Base-by-base conservation (phyloP, 1,140 invertebrate genomes). In the Portunus trituberculatus region DNA sequence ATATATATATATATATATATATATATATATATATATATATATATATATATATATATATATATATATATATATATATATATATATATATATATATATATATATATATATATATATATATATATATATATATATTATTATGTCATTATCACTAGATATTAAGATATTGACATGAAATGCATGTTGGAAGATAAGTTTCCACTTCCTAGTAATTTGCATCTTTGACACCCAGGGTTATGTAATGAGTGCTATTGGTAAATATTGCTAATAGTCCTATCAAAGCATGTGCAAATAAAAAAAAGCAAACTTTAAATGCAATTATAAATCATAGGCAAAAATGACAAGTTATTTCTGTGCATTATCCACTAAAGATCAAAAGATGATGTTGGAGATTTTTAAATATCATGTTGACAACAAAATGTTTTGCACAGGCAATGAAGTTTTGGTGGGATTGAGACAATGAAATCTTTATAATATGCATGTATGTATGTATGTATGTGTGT, bases 391-490 rank as follows among this genome's bases (percentile, higher is more conserved):
- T 46, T 28, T 48, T 16, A 12, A 90, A 46, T 28, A 46, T 16
- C 12, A 25, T 90, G 88, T 90, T 20, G 48, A 90, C 31, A 90
- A 90, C 88, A 48, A 90, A 29, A 83, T 25, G 59, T 46, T 67
- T 59, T 94, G 86, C 25, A 94, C 93, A 94, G 93, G 86, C 93
- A 31, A 67, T 94, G 52, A 94, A 83, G 39, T 32, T 90, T 8
- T 94, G 93, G 88, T 94, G 93, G 93, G 67, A 12, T 86, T 94
- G 91, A 95, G 91, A 91, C 91, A 93, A 92, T 95, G 91, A 93
- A 90, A 88, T 88, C 91, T 92, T 88, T 59, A 20, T 7, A 25
- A 10, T 20, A 76, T 76, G 20, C 20, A 76, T 76, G 20, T 76
- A 76, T 76, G 20, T 76, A 76, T 76, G 20, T 76, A 76, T 76